Evolutionary conservation across 2,888 invertebrate species (phyloP), one percentile per base, ranked within the genome.

Genomic region (Zhuqinia jingwanae): DNA sequence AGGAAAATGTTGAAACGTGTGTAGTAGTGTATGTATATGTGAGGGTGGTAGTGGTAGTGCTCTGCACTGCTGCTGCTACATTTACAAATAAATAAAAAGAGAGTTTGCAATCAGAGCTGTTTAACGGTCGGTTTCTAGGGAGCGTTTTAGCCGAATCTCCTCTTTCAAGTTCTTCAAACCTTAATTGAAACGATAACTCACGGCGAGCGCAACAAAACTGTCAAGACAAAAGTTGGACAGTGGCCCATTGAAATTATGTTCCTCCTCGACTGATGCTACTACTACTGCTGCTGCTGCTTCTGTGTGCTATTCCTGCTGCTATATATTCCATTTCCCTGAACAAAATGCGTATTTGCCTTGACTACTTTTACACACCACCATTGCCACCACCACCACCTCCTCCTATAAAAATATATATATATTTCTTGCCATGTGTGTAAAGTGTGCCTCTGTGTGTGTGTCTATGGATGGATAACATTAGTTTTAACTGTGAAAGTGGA

Each of bases 101-200:
- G 81, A 73, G 75, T 83, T 77, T 68, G 77, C 77, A 84, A 84
- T 84, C 84, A 84, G 77, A 77, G 77, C 77, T 70, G 22, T 70
- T 70, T 77, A 84, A 78, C 76, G 84, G 84, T 84, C 68, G 77
- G 68, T 84, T 84, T 84, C 84, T 77, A 84, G 84, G 84, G 84
- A 84, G 70, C 76, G 77, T 78, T 84, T 84, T 85, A 83, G 47
- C 65, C 76, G 83, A 58, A 58, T 65, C 79, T 70, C 70, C 70
- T 70, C 70, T 70, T 70, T 70, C 80, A 86, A 86, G 65, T 86
- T 86, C 85, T 86, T 86, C 79, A 75, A 80, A 75, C 80, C 79
- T 86, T 87, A 87, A 87, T 87, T 87, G 87, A 87, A 87, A 84
- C 83, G 79, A 87, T 87, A 87, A 87, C 79, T 87, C 87, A 87